Conservation (phyloP, 2,888 invertebrate genomes). For the Phyto melanocephala region DNA sequence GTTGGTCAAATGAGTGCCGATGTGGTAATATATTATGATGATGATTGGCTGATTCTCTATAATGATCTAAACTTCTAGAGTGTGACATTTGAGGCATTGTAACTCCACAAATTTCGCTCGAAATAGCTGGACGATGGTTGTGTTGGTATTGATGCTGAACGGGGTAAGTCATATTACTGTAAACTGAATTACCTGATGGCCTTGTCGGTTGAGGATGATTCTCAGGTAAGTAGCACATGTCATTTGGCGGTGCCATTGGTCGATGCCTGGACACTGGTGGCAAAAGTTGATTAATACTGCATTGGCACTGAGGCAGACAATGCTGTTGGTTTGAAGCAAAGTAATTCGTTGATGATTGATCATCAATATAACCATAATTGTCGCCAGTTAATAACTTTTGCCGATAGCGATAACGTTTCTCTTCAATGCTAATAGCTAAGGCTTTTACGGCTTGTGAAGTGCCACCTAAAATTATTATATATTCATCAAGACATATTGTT, state of each 20-base stretch:
- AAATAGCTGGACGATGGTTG: conserved; percentile 58
- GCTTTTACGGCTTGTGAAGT: conserved; percentile 74
- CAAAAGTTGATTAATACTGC: conserved; percentile 15
- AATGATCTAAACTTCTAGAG: conserved; percentile 78
- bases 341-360: conserved; percentile 45
- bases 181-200: conserved; percentile 67
- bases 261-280: conserved; percentile 17
- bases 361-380: conserved; percentile 55
- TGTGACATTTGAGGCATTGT: conserved; percentile 74
- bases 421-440: conserved; percentile 72
- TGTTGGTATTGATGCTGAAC: conserved; percentile 58
- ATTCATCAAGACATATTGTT: too few species aligned
- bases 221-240: conserved; percentile 26
- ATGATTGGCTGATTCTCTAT: conserved; percentile 72
- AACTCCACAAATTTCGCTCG: conserved; percentile 42
- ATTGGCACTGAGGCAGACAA: conserved; percentile 42
- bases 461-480: conserved; percentile 68
- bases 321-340: background rate
- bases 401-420: conserved; percentile 71
- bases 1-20: conserved; percentile 78
- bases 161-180: conserved; percentile 64
- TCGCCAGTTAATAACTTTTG: conserved; percentile 29
- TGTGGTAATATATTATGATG: conserved; percentile 70
- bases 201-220: background rate
- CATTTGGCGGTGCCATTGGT: conserved; percentile 15